Evolutionary conservation across 2,797 vertebrate species (phyloP), one percentile per base, ranked within the genome.

Genomic region (Anas capensis): DNA sequence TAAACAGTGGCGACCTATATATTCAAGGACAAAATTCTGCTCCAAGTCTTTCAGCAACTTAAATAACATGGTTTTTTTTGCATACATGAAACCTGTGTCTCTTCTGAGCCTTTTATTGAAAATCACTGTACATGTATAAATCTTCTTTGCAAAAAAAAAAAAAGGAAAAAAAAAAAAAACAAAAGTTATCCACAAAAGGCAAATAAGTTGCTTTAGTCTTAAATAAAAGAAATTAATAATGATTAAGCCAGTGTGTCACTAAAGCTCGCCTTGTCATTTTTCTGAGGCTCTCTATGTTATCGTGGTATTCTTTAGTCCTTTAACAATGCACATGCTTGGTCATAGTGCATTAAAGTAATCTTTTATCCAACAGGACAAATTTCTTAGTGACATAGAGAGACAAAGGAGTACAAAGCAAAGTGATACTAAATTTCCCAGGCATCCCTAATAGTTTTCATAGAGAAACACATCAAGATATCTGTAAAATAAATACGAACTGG

Each of bases 1-100:
- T 92, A 61, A 82, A 80, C 40, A 91, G 29, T 29, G 54, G 11
- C 65, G 82, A 33, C 53, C 36, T 88, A 34, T 78, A 54, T 68
- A 64, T 71, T 91, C 76, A 94, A 91, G 79, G 91, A 82, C 72
- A 92, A 93, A 83, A 88, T 76, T 86, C 36, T 82, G 10, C 46
- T 84, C n/a, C 31, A n/a, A 79, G 38, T 80, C 18, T 70, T 87
- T 81, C 54, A 91, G 49, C 8, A 71, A 57, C n/a, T 66, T 89
- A 9, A 4, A 2, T 73, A 80, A 57, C 6, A 4, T 72, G 2
- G 7, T 9, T 87, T 88, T 10, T 87, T 91, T 96, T 73, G 44
- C 19, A 33, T 72, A 40, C 2, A 56, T 34, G 34, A 78, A 69
- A 51, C 48, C 2, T 1, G 2, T 68, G 33, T 62, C 11, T 62